Conservation (phyloP, 2,888 invertebrate genomes). For the Brachyopa scutellaris region DNA sequence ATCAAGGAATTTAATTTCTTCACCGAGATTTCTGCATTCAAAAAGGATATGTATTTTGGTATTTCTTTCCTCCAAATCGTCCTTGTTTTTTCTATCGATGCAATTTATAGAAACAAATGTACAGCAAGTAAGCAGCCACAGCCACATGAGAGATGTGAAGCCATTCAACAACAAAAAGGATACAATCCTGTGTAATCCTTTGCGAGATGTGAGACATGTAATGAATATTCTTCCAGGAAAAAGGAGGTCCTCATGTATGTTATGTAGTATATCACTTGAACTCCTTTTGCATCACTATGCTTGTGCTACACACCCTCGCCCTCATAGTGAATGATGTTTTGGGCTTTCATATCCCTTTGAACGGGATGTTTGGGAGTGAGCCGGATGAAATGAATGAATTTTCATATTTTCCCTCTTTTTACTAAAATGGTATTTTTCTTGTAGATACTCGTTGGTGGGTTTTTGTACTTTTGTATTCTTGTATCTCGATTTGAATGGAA, state of each 20-base stretch:
- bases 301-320: background rate
- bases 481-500: slow-evolving; percentile 1
- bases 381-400: background rate
- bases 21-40: background rate
- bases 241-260: background rate
- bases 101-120: too few species aligned
- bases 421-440: background rate
- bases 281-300: slow-evolving; percentile 18
- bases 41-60: slow-evolving; percentile 5
- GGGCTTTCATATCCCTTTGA: background rate
- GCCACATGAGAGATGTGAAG: slow-evolving; percentile 48
- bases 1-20: slow-evolving; percentile 36
- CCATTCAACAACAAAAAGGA: too few species aligned
- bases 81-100: too few species aligned
- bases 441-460: background rate
- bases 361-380: too few species aligned
- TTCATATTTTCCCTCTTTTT: background rate
- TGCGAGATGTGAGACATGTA: too few species aligned
- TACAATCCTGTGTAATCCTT: too few species aligned
- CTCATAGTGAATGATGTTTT: background rate
- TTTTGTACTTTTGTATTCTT: background rate
- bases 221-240: too few species aligned
- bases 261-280: slow-evolving; percentile 28
- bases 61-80: too few species aligned
- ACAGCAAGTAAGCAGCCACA: background rate